phyloP scores from a whole-genome alignment of 2,113 vertebrate species.

The Mirza zaza region DNA sequence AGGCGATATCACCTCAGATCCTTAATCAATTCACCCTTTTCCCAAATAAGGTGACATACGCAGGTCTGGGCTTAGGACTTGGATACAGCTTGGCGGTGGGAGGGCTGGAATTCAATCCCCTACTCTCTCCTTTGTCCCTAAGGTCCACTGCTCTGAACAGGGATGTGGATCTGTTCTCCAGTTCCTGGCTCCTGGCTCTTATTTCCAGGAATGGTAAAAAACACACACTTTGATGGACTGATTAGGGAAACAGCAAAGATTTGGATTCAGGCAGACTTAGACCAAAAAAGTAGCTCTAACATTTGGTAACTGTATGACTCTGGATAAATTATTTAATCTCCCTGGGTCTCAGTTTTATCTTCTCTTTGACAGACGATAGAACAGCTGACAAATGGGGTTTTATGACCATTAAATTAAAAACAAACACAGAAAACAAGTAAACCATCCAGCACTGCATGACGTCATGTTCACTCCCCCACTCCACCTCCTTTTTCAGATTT shows the following conservation, averaged over 20 bases:
- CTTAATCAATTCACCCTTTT: neutral
- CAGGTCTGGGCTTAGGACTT: too few species aligned
- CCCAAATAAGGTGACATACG: neutral
- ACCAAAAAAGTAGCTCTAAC: neutral
- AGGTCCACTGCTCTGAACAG: neutral
- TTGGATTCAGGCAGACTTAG: neutral
- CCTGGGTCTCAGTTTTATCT: neutral
- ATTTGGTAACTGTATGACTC: neutral
- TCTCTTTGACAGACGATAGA: neutral
- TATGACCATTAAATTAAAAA: neutral
- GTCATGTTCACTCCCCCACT: too few species aligned
- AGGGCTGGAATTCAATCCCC: too few species aligned
- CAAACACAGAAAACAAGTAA: neutral
- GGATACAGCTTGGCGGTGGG: accelerated
- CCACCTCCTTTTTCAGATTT: neutral
- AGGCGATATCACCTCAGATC: neutral
- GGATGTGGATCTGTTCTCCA: neutral
- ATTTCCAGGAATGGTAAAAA: neutral
- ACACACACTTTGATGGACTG: neutral
- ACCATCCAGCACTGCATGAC: accelerated
- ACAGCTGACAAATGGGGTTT: neutral
- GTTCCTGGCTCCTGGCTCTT: neutral
- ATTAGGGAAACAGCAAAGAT: neutral
- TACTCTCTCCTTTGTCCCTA: neutral
- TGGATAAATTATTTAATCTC: neutral